A percentile compares a stretch with the other conserved stretches of the same genome.
Evolutionary conservation across 2,888 invertebrate genomes (phyloP).

Genomic region (Drosophila prostipennis): DNA sequence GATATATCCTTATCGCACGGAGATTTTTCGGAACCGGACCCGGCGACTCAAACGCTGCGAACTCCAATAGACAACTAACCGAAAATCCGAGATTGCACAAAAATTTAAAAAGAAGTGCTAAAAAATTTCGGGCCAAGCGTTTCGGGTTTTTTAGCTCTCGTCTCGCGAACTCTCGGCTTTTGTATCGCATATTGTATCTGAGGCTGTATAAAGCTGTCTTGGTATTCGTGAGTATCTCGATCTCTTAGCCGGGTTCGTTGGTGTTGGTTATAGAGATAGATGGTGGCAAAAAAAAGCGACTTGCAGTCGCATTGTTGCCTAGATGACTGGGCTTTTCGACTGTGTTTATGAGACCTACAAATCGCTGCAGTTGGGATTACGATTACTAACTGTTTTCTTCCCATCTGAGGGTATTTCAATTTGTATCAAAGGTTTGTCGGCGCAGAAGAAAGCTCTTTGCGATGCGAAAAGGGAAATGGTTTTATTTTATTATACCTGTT

Average conservation of each 20-base stretch:
- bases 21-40: constrained; percentile 33
- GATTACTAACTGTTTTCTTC: constrained; percentile 24
- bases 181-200: constrained; percentile 22
- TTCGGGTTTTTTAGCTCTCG: constrained; percentile 53
- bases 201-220: constrained; percentile 16
- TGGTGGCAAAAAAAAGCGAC: constrained; percentile 52
- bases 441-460: background rate
- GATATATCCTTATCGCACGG: constrained; percentile 37
- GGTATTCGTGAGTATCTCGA: constrained; percentile 30
- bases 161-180: constrained; percentile 61
- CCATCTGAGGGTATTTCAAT: background rate
- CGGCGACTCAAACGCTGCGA: constrained; percentile 62
- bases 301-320: constrained; percentile 37
- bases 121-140: constrained; percentile 63
- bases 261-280: constrained; percentile 33
- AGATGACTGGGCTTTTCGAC: constrained; percentile 57
- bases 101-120: constrained; percentile 84
- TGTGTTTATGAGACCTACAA: constrained; percentile 44
- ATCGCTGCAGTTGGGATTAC: constrained; percentile 25
- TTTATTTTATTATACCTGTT: background rate
- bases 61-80: constrained; percentile 83
- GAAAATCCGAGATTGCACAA: constrained; percentile 80
- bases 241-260: constrained; percentile 39
- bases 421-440: background rate
- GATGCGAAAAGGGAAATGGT: background rate